These are phyloP conservation scores for Eutolmus rufibarbis DNA, from an alignment of 2,888 invertebrate genomes.

Conservation along the genomic window DNA sequence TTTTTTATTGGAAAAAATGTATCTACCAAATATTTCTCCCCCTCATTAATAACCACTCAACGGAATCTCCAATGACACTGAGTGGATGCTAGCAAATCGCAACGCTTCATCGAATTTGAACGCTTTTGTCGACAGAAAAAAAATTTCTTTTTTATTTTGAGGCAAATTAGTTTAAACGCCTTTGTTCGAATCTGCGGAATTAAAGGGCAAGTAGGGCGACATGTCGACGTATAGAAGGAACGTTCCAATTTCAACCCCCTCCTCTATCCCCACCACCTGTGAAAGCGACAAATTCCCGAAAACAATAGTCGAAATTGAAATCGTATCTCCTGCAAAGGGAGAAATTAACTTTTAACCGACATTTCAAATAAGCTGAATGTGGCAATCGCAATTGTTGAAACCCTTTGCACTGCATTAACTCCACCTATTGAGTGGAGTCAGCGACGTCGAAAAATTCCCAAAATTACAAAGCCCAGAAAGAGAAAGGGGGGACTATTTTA, in stretches of 20 bases:
- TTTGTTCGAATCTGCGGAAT: neutral
- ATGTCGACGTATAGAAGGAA: neutral
- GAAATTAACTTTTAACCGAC: neutral
- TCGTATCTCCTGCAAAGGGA: neutral
- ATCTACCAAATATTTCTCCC: neutral
- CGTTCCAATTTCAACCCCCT: neutral
- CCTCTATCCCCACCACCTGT: neutral
- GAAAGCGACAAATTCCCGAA: neutral
- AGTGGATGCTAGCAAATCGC: neutral
- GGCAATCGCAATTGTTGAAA: neutral
- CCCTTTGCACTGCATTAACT: neutral
- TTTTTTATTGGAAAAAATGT: neutral
- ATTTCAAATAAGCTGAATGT: neutral
- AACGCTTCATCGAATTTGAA: neutral
- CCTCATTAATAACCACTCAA: constrained; percentile 35
- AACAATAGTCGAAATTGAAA: neutral
- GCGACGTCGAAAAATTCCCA: neutral
- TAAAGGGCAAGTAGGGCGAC: neutral
- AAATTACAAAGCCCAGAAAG: neutral
- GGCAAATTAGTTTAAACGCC: neutral
- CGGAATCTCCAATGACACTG: constrained; percentile 27
- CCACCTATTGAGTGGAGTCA: neutral
- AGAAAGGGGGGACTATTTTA: neutral
- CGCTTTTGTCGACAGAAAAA: neutral
- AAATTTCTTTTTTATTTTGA: neutral